Conservation (phyloP, 2,797 vertebrate species). For the Sebastes minor region DNA sequence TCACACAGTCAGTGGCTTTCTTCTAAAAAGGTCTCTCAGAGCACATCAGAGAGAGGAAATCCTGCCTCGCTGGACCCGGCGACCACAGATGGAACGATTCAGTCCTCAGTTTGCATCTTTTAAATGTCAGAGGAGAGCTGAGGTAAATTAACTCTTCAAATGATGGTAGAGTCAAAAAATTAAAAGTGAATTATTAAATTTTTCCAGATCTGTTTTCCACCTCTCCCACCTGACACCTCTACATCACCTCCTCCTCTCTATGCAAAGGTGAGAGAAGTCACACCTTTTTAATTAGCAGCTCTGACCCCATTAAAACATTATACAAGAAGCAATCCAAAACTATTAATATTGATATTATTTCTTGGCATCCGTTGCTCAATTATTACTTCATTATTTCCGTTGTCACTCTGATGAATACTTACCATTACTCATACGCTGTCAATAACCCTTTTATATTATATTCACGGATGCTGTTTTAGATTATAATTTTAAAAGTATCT, state of each 20-base stretch:
- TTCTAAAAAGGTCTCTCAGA: neutral
- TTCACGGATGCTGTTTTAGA: too few relatives aligned
- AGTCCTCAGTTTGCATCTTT: slow-evolving; percentile 2
- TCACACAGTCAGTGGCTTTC: slow-evolving; percentile 5
- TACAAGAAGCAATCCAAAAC: neutral
- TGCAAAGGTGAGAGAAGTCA: slow-evolving; percentile 12
- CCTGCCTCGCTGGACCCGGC: slow-evolving; percentile 71
- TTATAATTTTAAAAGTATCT: too few relatives aligned
- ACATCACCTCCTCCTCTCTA: neutral
- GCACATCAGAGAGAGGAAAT: slow-evolving; percentile 58
- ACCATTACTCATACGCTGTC: too few relatives aligned
- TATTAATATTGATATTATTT: neutral
- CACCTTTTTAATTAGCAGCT: slow-evolving; percentile 16
- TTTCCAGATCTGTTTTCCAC: slow-evolving; percentile 48
- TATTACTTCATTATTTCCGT: neutral
- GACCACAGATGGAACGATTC: slow-evolving; percentile 67
- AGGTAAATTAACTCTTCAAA: neutral
- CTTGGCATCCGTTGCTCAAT: neutral
- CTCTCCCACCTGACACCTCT: slow-evolving; percentile 49
- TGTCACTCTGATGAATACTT: too few relatives aligned
- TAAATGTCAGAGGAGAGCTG: slow-evolving; percentile 68
- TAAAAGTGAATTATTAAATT: slow-evolving; percentile 19
- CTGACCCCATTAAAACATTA: neutral
- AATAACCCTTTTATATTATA: too few relatives aligned
- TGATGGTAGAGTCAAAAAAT: neutral